These are phyloP conservation scores for Cerastoderma edule DNA, from an alignment of 2,888 invertebrate species.

Conservation along the genomic window DNA sequence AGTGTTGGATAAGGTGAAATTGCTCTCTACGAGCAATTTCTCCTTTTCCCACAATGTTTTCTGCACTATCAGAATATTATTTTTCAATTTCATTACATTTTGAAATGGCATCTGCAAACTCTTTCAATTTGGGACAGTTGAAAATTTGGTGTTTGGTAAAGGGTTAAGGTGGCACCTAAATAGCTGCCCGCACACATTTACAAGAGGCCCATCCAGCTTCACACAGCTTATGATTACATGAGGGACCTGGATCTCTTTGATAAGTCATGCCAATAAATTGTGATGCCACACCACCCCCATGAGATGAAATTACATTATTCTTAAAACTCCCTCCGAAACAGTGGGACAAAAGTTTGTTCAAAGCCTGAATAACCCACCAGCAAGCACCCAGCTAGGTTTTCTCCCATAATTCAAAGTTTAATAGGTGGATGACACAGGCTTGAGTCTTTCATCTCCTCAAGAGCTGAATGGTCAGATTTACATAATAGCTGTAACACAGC, in stretches of 20 bases:
- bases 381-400: conserved; percentile 9
- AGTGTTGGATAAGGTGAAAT: too few relatives aligned
- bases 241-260: conserved; percentile 7
- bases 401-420: conserved; percentile 20
- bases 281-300: background rate
- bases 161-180: too few relatives aligned
- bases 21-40: too few relatives aligned
- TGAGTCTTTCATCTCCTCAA: conserved; percentile 13
- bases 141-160: too few relatives aligned
- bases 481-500: conserved; percentile 1
- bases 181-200: too few relatives aligned
- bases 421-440: conserved; percentile 21
- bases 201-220: too few relatives aligned
- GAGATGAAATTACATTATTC: conserved; percentile 7
- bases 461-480: conserved; percentile 6
- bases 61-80: too few relatives aligned
- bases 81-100: too few relatives aligned
- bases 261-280: conserved; percentile 7
- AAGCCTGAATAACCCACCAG: background rate
- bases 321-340: background rate
- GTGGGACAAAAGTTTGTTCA: background rate
- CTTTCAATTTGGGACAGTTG: too few relatives aligned
- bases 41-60: too few relatives aligned
- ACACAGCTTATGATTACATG: too few relatives aligned
- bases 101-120: too few relatives aligned